These are phyloP conservation scores for Liparis tanakae DNA, from an alignment of 2,797 vertebrate species.

Conservation along the genomic window DNA sequence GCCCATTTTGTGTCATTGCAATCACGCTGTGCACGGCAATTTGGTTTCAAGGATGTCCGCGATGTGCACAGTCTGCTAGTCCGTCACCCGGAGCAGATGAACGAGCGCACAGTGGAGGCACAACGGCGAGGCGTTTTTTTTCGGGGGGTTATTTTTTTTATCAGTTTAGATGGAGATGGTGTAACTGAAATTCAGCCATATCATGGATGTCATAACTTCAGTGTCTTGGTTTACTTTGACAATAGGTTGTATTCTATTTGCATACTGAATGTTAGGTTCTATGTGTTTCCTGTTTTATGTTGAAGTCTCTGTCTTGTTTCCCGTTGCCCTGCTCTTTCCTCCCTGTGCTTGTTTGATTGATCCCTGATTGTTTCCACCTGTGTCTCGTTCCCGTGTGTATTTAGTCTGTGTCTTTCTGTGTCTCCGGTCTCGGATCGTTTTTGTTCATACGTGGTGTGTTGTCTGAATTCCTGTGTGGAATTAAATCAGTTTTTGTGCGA, in stretches of 20 bases:
- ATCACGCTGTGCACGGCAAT: conserved; percentile 6
- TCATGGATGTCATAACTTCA: background rate
- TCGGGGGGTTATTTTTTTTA: background rate
- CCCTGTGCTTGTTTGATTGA: too few species aligned
- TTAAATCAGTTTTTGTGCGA: too few species aligned
- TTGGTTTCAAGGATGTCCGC: conserved; percentile 20
- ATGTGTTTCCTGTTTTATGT: too few species aligned
- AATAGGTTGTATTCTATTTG: background rate
- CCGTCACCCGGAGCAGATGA: background rate
- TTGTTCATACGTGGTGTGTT: too few species aligned
- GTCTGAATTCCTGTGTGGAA: too few species aligned
- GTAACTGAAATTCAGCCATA: background rate
- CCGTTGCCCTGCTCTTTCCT: too few species aligned
- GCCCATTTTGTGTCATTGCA: conserved; percentile 16
- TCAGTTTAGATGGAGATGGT: background rate
- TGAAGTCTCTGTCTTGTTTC: too few species aligned
- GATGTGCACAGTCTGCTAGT: conserved; percentile 8
- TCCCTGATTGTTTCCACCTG: too few species aligned
- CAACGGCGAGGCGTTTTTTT: background rate
- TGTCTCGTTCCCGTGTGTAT: too few species aligned
- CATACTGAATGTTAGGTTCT: conserved; percentile 3
- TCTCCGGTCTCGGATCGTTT: too few species aligned
- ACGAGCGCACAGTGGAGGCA: background rate
- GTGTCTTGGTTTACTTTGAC: background rate
- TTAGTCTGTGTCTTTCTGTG: too few species aligned